Evolutionary conservation across 2,797 vertebrate genomes (phyloP).

Genomic region (Smutsia temminckii): DNA sequence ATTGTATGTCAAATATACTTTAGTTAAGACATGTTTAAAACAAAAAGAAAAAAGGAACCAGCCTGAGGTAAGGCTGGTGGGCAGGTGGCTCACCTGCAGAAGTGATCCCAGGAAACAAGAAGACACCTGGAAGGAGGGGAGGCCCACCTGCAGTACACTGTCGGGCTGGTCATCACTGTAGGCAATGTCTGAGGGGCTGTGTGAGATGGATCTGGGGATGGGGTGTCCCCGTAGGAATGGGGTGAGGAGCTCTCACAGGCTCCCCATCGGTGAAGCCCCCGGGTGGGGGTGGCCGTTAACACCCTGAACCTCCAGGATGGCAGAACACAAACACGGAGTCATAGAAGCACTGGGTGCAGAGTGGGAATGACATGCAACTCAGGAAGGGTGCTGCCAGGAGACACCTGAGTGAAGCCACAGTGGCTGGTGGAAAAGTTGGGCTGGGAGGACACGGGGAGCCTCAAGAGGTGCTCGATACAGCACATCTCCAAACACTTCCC

Average conservation of each 20-base stretch:
- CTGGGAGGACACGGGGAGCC: background rate
- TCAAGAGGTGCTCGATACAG: rapidly evolving
- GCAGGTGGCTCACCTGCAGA: background rate
- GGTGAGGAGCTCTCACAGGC: background rate
- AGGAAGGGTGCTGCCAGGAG: background rate
- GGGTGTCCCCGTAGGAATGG: background rate
- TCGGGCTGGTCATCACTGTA: background rate
- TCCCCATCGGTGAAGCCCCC: rapidly evolving
- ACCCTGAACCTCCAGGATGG: background rate
- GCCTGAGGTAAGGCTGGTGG: no score
- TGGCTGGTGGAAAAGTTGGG: rapidly evolving
- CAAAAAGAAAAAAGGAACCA: no score
- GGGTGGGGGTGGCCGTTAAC: background rate
- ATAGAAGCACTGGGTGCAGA: background rate
- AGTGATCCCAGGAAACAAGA: background rate
- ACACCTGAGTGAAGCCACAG: background rate
- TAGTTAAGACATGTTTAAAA: no score
- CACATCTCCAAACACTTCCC: background rate
- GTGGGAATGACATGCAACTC: background rate
- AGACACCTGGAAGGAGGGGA: no score
- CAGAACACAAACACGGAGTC: background rate
- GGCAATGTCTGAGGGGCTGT: background rate
- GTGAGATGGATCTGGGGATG: background rate
- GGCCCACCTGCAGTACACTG: background rate
- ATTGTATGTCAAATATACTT: no score